phyloP scores from a whole-genome alignment of 2,113 vertebrate genomes.

The Ceyx cyanopectus region DNA sequence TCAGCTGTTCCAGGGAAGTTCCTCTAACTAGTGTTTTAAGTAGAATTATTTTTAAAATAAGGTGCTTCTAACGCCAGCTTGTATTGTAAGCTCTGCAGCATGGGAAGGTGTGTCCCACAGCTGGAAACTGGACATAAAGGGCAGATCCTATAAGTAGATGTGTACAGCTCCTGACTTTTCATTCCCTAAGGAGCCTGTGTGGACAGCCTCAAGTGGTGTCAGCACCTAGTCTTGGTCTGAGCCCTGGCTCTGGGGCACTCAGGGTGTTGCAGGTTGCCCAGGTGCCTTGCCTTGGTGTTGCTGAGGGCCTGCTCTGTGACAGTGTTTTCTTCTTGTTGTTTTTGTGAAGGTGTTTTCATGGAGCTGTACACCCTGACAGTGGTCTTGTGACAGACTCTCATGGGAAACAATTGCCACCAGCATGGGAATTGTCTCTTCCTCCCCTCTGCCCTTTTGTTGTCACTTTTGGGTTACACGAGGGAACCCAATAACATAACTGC shows the following conservation, averaged over 20 bases:
- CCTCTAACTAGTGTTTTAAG: neutral
- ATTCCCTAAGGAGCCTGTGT: neutral
- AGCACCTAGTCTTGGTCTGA: neutral
- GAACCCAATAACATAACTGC: accelerated
- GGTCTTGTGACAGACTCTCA: neutral
- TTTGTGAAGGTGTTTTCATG: neutral
- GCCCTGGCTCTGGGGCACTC: accelerated
- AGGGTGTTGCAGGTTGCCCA: accelerated
- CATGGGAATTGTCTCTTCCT: neutral
- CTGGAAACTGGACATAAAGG: neutral
- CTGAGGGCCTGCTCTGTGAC: neutral
- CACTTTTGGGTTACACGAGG: neutral
- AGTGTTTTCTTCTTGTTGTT: neutral
- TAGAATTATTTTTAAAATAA: neutral
- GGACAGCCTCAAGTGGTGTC: neutral
- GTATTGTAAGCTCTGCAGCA: neutral
- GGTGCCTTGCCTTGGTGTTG: neutral
- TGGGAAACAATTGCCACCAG: neutral
- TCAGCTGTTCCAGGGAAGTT: neutral
- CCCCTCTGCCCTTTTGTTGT: neutral
- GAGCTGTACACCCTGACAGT: neutral
- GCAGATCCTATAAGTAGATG: neutral
- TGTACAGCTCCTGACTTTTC: neutral
- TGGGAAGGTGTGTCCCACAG: neutral
- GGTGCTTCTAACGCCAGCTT: neutral